A percentile compares a stretch with the other conserved stretches of the same genome.
These are phyloP conservation scores for Ophion obscuratus DNA, from an alignment of 2,888 invertebrate species.

Conservation along the genomic window DNA sequence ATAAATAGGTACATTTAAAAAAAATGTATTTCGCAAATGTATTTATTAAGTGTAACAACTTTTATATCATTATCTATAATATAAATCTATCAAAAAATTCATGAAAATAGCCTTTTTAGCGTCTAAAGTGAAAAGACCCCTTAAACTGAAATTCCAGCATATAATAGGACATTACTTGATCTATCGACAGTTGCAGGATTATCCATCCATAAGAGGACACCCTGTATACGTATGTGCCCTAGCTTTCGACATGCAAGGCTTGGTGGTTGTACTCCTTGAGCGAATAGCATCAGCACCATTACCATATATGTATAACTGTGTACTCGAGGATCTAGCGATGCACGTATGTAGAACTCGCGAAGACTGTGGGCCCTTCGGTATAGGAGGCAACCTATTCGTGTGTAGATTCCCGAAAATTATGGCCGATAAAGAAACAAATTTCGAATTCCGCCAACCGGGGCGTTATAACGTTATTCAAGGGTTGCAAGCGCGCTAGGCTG, in stretches of 20 bases:
- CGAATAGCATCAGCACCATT: constrained; percentile 32
- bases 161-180: no score
- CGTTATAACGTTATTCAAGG: constrained; percentile 81
- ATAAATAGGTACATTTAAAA: no score
- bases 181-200: not conserved
- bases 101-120: no score
- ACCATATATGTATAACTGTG: constrained; percentile 57
- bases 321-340: constrained; percentile 13
- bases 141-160: no score
- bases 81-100: no score
- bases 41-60: no score
- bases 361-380: constrained; percentile 32
- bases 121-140: no score
- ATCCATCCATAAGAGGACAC: no score
- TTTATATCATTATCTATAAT: no score
- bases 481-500: constrained; percentile 71
- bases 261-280: constrained; percentile 63
- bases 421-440: constrained; percentile 83
- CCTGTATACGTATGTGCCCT: not conserved
- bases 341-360: constrained; percentile 40
- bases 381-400: constrained; percentile 78
- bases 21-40: no score
- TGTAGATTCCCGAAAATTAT: constrained; percentile 82
- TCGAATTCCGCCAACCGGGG: constrained; percentile 77
- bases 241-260: constrained; percentile 58